Evolutionary conservation across 2,888 invertebrate species (phyloP), one percentile per base, ranked within the genome.

Genomic region (Hybos culiciformis): DNA sequence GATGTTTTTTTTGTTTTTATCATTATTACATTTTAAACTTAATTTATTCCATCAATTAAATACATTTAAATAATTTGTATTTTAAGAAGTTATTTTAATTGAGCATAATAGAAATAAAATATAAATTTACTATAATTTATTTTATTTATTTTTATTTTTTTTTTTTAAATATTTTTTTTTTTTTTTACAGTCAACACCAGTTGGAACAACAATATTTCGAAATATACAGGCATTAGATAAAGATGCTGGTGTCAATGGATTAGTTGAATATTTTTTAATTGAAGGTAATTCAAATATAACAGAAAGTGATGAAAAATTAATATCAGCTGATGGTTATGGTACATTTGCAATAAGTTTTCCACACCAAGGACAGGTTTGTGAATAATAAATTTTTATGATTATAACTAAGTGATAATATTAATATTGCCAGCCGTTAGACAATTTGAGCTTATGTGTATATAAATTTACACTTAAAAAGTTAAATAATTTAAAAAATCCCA

Each of bases 161-260:
- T 37, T 17, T 42, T 29, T 39, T 43, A 31, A 24, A 33, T 39
- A 9, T 45, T 48, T 46, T 34, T 43, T 47, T 51, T 48, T 49
- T 48, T 45, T 49, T 53, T 70, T 72, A n/a, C 71, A 90, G 88
- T 71, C 86, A 51, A 83, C 85, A 41, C 85, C 88, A 37, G 75
- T 90, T 45, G 90, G 86, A 29, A 83, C 85, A 12, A 87, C 86
- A 18, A 77, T 91, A 54, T 90, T 85, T 68, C 80, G 84, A 53
- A 79, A 80, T 49, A 76, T 91, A 46, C 74, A 77, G 47, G 87
- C 90, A 1, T 70, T 74, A 43, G 90, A 91, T 61, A 79, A 78
- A 43, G 91, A 91, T 61, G 81, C 86, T 2, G 88, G 90, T 36
- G 85, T 87, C 49, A 90, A 91, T 60, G 88, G 87, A 36, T 73